These are phyloP conservation scores for Fringilla coelebs DNA, from an alignment of 2,797 vertebrate species.

Conservation along the genomic window DNA sequence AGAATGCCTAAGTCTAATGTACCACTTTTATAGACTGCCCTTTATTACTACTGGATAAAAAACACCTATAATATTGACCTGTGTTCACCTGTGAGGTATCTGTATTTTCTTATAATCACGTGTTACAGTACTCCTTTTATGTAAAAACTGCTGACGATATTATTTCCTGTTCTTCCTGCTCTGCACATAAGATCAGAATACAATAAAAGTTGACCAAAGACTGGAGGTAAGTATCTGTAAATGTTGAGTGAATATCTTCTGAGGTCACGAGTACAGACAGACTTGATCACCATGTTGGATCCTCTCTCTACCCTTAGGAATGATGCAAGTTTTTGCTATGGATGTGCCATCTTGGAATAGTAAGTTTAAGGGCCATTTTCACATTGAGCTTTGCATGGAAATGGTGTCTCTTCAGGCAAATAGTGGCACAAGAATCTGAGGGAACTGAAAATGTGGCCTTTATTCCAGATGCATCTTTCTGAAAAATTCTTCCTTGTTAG, in stretches of 20 bases:
- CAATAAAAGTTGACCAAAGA: background rate
- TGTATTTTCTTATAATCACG: background rate
- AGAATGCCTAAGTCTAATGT: background rate
- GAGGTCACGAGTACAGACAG: background rate
- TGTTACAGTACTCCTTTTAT: background rate
- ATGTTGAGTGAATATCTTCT: background rate
- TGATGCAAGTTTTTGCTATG: background rate
- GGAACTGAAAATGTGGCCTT: background rate
- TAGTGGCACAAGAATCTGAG: background rate
- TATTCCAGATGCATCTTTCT: background rate
- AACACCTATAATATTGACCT: background rate
- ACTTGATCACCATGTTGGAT: background rate
- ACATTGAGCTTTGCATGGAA: background rate
- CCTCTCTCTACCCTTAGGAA: background rate
- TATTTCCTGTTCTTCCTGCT: background rate
- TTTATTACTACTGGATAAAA: background rate
- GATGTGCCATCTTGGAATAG: background rate
- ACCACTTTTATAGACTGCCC: background rate
- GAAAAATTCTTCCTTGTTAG: background rate
- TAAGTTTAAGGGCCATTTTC: background rate
- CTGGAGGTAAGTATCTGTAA: background rate
- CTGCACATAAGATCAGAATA: background rate
- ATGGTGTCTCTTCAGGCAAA: background rate
- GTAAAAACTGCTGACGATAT: background rate
- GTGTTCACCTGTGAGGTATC: background rate